These are phyloP conservation scores for Bolinopsis microptera DNA, from an alignment of 37 sponge, comb jelly and placozoan genomes.

Conservation along the genomic window DNA sequence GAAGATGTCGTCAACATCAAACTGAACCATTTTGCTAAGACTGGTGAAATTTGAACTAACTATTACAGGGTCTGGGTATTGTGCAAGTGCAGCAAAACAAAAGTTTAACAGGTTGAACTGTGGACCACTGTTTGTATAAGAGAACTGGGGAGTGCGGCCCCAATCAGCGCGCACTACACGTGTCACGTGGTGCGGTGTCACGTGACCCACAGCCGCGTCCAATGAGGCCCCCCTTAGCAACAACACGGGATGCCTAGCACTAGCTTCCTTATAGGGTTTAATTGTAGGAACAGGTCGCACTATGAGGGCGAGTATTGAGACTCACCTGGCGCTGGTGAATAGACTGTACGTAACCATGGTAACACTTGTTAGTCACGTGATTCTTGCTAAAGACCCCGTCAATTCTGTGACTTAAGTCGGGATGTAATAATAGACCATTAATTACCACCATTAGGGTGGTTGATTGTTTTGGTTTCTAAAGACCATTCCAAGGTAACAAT, in stretches of 20 bases:
- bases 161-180: background rate
- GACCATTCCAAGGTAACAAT: background rate
- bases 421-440: background rate
- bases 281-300: background rate
- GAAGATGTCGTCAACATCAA: constrained; percentile 18
- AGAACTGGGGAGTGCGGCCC: background rate
- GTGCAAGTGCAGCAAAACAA: constrained; percentile 35
- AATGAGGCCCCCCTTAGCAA: background rate
- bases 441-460: background rate
- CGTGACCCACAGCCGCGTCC: background rate
- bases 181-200: background rate
- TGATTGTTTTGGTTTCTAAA: background rate
- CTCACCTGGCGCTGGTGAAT: background rate
- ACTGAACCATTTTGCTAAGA: constrained; percentile 3
- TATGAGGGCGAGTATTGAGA: background rate
- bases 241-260: background rate
- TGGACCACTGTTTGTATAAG: constrained; percentile 16
- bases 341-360: background rate
- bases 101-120: constrained; percentile 60
- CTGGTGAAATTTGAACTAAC: background rate
- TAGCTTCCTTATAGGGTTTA: background rate
- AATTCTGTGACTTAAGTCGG: background rate
- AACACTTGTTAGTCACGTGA: background rate
- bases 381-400: background rate
- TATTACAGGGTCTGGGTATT: constrained; percentile 10